Conservation (phyloP, 2,797 vertebrate genomes). For the Vultur gryphus region DNA sequence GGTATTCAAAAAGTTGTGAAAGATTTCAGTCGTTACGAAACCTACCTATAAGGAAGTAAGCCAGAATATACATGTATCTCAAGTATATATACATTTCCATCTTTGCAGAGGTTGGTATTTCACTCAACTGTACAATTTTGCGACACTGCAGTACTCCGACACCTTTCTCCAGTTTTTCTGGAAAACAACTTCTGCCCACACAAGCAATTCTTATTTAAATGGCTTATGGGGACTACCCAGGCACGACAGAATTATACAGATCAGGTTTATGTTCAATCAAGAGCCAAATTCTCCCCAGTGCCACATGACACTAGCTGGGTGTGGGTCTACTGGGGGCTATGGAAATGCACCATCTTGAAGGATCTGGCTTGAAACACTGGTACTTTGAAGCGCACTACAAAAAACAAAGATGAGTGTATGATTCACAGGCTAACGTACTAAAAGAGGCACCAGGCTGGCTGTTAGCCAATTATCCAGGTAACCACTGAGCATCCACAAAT, state of each 20-base stretch:
- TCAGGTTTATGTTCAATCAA: neutral
- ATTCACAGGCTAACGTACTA: neutral
- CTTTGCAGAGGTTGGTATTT: conserved; percentile 58
- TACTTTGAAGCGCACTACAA: neutral
- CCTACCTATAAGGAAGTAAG: neutral
- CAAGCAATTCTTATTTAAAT: neutral
- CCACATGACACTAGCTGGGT: neutral
- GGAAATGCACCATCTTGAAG: neutral
- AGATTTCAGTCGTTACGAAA: conserved; percentile 5
- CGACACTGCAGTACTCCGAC: neutral
- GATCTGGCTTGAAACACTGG: neutral
- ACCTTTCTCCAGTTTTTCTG: neutral
- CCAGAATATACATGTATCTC: neutral
- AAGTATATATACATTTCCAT: neutral
- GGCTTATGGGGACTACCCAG: neutral
- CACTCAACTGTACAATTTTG: neutral
- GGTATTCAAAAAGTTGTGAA: neutral
- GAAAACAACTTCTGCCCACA: neutral
- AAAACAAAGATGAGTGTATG: neutral
- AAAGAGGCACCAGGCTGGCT: neutral
- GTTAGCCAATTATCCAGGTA: neutral
- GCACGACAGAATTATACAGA: neutral
- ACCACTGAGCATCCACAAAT: neutral
- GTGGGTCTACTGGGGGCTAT: neutral
- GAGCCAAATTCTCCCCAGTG: neutral